Conservation (phyloP, 2,797 vertebrate species). For the Sebastes ruberrimus region DNA sequence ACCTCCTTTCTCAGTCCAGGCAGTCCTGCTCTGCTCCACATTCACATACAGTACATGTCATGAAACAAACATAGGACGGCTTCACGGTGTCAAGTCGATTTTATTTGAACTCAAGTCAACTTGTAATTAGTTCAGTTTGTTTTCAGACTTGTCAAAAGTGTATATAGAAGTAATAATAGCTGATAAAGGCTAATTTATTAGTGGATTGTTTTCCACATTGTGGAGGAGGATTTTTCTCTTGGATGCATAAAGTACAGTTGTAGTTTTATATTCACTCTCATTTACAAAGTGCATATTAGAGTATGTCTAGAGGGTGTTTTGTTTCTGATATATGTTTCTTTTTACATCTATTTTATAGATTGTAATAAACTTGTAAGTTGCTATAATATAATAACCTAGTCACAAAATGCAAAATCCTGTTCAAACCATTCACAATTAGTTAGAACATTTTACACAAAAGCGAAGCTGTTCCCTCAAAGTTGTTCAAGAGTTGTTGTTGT, state of each 20-base stretch:
- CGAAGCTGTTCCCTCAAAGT: not conserved
- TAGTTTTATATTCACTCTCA: not conserved
- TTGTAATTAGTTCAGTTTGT: not conserved
- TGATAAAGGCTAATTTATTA: not conserved
- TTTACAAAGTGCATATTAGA: not conserved
- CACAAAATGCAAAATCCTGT: not conserved
- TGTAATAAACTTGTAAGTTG: not conserved
- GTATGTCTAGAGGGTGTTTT: not conserved
- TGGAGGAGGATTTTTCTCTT: not conserved
- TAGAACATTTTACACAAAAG: not conserved
- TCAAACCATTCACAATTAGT: not conserved
- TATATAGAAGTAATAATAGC: not conserved
- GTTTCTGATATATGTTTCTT: not conserved
- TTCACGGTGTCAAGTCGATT: not conserved
- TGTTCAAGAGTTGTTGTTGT: not conserved
- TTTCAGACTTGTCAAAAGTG: not conserved
- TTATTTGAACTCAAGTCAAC: not conserved
- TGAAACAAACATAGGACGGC: not conserved
- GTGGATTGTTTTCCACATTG: not conserved
- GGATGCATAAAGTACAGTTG: not conserved
- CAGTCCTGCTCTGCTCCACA: slow-evolving; percentile 12
- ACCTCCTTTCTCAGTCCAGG: slow-evolving; percentile 26
- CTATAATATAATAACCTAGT: not conserved
- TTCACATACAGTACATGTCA: not conserved
- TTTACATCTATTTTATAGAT: not conserved